Conservation (phyloP, 2,888 invertebrate species). For the Drosophila nigricruria region DNA sequence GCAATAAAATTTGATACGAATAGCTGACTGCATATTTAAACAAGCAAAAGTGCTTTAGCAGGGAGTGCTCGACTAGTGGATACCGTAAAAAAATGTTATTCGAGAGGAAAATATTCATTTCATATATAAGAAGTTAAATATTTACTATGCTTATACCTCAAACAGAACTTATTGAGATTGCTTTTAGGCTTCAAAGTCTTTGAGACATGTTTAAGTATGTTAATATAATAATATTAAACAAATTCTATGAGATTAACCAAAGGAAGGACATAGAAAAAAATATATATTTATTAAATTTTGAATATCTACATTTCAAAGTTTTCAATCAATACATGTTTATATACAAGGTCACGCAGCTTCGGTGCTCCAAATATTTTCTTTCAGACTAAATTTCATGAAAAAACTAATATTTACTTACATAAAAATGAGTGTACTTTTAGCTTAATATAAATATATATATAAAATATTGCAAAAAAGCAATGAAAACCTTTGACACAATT, state of each 20-base stretch:
- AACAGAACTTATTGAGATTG: too few species aligned
- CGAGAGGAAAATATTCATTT: background rate
- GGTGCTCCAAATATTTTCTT: background rate
- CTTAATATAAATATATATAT: background rate
- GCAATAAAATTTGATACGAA: constrained; percentile 2
- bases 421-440: background rate
- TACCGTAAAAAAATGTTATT: background rate
- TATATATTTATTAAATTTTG: too few species aligned
- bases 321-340: too few species aligned
- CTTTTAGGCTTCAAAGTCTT: too few species aligned
- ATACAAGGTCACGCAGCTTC: too few species aligned
- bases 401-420: background rate
- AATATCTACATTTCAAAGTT: too few species aligned
- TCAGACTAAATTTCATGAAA: background rate
- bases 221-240: background rate
- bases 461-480: too few species aligned
- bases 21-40: constrained; percentile 12
- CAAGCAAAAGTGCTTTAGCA: background rate
- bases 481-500: background rate
- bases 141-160: background rate
- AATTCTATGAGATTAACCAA: background rate
- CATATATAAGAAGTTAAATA: background rate
- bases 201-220: too few species aligned
- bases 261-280: too few species aligned
- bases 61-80: background rate